phyloP scores from a whole-genome alignment of 2,888 invertebrate species.

The Drosophila kuntzei region DNA sequence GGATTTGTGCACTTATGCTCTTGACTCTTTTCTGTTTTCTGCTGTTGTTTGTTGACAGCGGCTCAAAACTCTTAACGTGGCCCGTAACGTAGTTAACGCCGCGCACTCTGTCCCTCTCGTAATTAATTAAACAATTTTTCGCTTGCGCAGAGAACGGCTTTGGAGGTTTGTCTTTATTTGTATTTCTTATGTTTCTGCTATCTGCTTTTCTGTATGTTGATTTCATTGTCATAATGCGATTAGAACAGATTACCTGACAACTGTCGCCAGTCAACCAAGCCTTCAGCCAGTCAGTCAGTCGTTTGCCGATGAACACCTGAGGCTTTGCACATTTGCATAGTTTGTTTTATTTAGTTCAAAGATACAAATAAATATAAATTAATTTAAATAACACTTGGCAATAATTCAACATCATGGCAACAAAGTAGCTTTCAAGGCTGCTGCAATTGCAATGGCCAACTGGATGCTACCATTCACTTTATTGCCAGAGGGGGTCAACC shows the following conservation, averaged over 20 bases:
- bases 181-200: constrained; percentile 11
- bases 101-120: constrained; percentile 15
- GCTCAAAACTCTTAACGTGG: constrained; percentile 56
- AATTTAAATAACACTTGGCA: constrained; percentile 76
- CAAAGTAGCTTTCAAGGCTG: constrained; percentile 59
- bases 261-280: constrained; percentile 57
- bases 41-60: constrained; percentile 59
- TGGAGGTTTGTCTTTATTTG: constrained; percentile 23
- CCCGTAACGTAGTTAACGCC: constrained; percentile 30
- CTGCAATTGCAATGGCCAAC: constrained; percentile 69
- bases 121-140: constrained; percentile 65
- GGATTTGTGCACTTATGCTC: constrained; percentile 66
- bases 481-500: constrained; percentile 37
- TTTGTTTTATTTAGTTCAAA: constrained; percentile 74
- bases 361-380: constrained; percentile 69
- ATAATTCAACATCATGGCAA: constrained; percentile 68
- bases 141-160: constrained; percentile 41
- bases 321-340: constrained; percentile 71
- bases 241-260: constrained; percentile 80
- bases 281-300: constrained; percentile 9
- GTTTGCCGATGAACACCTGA: constrained; percentile 63
- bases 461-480: constrained; percentile 73
- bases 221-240: constrained; percentile 76
- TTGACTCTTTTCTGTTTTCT: constrained; percentile 32
- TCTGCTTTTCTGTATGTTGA: constrained; percentile 17